phyloP scores from a whole-genome alignment of 2,797 vertebrate genomes.

The Crenichthys baileyi region DNA sequence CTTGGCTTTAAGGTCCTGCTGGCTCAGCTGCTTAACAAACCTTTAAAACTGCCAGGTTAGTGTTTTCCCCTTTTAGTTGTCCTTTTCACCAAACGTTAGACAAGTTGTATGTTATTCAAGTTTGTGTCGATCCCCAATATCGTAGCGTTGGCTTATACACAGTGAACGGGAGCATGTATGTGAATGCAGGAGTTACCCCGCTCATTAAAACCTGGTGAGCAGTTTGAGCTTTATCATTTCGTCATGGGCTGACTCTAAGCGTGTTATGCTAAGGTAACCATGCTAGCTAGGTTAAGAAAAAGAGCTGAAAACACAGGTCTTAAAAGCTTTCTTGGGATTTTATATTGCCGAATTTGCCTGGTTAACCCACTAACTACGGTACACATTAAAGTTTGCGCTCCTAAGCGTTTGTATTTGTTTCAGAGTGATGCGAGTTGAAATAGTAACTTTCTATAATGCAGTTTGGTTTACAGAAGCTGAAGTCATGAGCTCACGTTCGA shows the following conservation, averaged over 20 bases:
- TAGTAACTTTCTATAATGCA: constrained; percentile 1
- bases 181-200: not conserved
- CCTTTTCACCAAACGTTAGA: not conserved
- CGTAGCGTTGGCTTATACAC: not conserved
- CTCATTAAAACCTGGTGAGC: not conserved
- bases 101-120: not conserved
- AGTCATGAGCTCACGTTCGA: not conserved
- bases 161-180: not conserved
- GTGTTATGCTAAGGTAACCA: constrained; percentile 9
- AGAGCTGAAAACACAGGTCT: not conserved
- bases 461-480: constrained; percentile 4
- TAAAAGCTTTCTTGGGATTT: not conserved
- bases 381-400: fast-evolving
- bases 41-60: constrained; percentile 78
- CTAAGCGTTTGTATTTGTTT: fast-evolving
- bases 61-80: constrained; percentile 5
- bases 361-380: fast-evolving
- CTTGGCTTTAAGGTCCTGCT: constrained; percentile 77
- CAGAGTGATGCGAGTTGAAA: not conserved
- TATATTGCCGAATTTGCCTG: constrained; percentile 24
- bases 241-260: not conserved
- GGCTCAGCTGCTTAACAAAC: constrained; percentile 76
- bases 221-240: not conserved
- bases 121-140: not conserved
- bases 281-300: not conserved